Evolutionary conservation across 53 echinoderm and acorn worm species (phyloP).

Genomic region (Echinarachnius parma): DNA sequence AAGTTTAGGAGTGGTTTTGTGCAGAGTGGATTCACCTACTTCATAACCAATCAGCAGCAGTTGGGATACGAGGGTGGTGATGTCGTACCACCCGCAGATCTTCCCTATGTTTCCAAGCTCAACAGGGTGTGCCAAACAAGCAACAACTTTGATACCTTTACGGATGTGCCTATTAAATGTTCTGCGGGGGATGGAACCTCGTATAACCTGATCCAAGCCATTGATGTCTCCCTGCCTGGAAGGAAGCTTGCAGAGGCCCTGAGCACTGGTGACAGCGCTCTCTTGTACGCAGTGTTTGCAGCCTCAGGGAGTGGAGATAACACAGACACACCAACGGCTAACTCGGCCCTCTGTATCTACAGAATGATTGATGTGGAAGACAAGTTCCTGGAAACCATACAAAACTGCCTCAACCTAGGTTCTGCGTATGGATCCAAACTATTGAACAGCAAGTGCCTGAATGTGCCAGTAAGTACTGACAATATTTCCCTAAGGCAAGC

Average conservation of each 20-base stretch:
- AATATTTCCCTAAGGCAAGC: too few relatives aligned
- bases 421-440: not conserved
- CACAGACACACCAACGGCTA: not conserved
- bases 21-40: constrained; percentile 8
- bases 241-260: constrained; percentile 6
- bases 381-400: not conserved
- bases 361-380: not conserved
- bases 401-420: not conserved
- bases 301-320: not conserved
- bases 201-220: constrained; percentile 30
- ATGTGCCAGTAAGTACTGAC: too few relatives aligned
- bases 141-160: not conserved
- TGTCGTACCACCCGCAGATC: constrained; percentile 6
- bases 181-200: not conserved
- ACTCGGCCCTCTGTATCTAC: constrained; percentile 26
- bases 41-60: constrained; percentile 29
- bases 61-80: not conserved
- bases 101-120: constrained; percentile 1
- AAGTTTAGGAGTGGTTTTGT: constrained; percentile 24
- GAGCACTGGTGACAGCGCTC: not conserved
- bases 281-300: constrained; percentile 17
- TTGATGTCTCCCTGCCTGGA: constrained; percentile 15
- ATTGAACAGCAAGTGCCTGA: too few relatives aligned
- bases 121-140: constrained; percentile 29
- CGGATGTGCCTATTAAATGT: constrained; percentile 4